A percentile compares a stretch with the other conserved stretches of the same genome.
These are phyloP conservation scores for Brachynemurus nebulosus DNA, from an alignment of 2,888 invertebrate species.

Conservation along the genomic window DNA sequence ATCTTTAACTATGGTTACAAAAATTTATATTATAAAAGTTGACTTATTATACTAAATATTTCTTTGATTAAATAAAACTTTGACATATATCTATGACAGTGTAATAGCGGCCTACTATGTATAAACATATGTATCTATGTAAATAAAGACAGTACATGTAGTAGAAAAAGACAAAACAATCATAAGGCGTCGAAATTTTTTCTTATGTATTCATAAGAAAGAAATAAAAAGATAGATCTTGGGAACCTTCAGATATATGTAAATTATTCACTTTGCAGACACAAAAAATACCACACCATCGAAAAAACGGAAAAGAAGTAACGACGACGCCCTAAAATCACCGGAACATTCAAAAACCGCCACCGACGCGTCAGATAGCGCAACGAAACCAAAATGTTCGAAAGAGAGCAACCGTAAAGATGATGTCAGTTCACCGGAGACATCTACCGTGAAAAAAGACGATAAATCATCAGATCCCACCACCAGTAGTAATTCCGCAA, in stretches of 20 bases:
- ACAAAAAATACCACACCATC: neutral
- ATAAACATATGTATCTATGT: no score
- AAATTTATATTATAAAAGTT: no score
- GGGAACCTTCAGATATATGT: neutral
- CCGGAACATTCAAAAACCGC: neutral
- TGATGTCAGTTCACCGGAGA: neutral
- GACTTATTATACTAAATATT: no score
- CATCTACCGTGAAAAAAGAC: neutral
- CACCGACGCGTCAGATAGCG: neutral
- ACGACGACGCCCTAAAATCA: neutral
- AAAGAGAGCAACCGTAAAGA: neutral
- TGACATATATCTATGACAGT: no score
- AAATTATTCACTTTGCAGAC: neutral
- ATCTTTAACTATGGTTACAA: no score
- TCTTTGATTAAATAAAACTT: no score
- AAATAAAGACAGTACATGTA: no score
- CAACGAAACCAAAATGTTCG: neutral
- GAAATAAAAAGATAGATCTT: constrained; percentile 25
- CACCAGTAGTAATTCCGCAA: neutral
- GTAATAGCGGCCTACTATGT: no score
- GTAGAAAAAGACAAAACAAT: no score
- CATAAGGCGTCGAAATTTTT: constrained; percentile 13
- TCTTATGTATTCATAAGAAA: constrained; percentile 26
- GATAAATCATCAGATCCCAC: neutral
- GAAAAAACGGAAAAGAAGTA: constrained; percentile 1